phyloP scores from a whole-genome alignment of 2,888 invertebrate species.

The Athalia rosae region DNA sequence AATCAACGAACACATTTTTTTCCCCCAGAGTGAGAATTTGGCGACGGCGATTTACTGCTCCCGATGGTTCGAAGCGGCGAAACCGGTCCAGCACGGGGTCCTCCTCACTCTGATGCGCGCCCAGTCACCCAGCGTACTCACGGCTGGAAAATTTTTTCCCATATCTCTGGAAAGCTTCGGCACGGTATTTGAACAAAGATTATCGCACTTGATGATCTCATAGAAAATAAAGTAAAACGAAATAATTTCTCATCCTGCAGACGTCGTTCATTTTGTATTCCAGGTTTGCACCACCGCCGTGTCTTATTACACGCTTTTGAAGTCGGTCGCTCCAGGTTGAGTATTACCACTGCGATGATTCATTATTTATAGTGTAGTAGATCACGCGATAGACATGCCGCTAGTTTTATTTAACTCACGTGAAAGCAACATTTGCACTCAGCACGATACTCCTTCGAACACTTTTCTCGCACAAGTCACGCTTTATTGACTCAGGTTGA shows the following conservation, averaged over 20 bases:
- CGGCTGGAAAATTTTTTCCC: slow-evolving; percentile 8
- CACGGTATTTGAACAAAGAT: slow-evolving; percentile 1
- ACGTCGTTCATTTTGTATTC: not conserved
- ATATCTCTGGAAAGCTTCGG: not conserved
- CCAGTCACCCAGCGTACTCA: not conserved
- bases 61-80: not conserved
- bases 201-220: not conserved
- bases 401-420: too few species aligned
- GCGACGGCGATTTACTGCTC: not conserved
- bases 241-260: not conserved
- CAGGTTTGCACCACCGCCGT: slow-evolving; percentile 1
- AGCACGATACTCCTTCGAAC: too few species aligned
- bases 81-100: not conserved
- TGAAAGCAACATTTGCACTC: too few species aligned
- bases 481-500: too few species aligned
- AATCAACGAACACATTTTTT: not conserved
- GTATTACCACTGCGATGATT: too few species aligned
- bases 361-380: too few species aligned
- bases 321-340: not conserved
- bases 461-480: too few species aligned
- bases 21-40: not conserved
- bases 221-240: not conserved
- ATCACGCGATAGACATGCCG: too few species aligned
- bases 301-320: slow-evolving; percentile 10
- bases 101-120: not conserved